Base-by-base conservation (phyloP, 2,797 vertebrate species). In the Tragopan temminckii region DNA sequence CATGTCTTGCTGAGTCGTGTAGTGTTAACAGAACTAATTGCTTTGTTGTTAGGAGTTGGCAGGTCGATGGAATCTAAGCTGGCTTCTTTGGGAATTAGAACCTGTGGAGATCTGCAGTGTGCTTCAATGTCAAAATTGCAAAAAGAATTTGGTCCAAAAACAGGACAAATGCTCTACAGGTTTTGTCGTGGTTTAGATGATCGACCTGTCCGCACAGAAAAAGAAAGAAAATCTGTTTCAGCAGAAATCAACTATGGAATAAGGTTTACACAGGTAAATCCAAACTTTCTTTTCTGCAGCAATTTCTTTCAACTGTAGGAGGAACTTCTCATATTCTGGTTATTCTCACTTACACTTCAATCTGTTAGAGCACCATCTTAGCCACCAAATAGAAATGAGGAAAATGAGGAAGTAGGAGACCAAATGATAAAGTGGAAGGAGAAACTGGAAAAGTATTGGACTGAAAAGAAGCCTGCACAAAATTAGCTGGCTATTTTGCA, bases 201-300 rank as follows among this genome's bases (percentile, higher is more conserved):
- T 84, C 98, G 99, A 61, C 99, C 98, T 6, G 99, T 99, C 89
- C 98, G 98, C 95, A 99, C 98, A 31, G 98, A 99, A 94, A 99
- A 99, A 97, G 98, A 99, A 92, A 98, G 99, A 89, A 99, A 99
- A 97, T 99, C 99, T 17, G 98, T 99, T 94, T 99, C 99, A 13
- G 99, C 99, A 31, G 99, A 99, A 96, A 99, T 99, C 98, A 99
- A 99, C 97, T 99, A 99, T 95, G 99, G 99, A 93, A 99, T 99
- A 95, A 99, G 99, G 50, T 99, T 99, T 95, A 98, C 98, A 36
- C 98, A 99, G 98, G 98, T 99, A 97, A 92, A 93, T 55, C 75
- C 21, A 52, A 80, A 69, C 20, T 84, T 68, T 70, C 17, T 76
- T 88, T 91, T 87, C 69, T 89, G 31, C 29, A 36, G 35, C 80